These are phyloP conservation scores for Cyclura pinguis DNA, from an alignment of 2,797 vertebrate species.

Conservation along the genomic window DNA sequence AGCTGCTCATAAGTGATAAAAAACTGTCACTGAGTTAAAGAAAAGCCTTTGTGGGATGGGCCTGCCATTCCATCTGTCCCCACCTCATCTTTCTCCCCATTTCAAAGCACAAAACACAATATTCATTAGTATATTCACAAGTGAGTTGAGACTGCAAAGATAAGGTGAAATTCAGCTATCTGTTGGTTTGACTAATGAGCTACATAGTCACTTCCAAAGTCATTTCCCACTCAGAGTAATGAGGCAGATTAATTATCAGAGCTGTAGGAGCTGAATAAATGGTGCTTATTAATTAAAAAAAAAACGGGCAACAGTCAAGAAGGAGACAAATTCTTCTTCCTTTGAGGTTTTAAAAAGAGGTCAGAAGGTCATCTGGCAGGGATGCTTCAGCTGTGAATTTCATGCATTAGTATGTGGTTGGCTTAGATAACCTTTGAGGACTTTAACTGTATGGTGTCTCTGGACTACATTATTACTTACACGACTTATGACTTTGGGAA, in stretches of 20 bases:
- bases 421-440: too few species aligned
- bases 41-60: slow-evolving; percentile 37
- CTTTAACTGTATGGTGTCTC: background rate
- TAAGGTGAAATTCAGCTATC: background rate
- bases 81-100: background rate
- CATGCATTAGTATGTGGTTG: too few species aligned
- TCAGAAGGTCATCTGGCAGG: too few species aligned
- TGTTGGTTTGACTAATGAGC: background rate
- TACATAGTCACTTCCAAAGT: background rate
- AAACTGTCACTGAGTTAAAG: slow-evolving; percentile 86
- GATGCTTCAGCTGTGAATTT: too few species aligned
- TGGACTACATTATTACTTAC: background rate
- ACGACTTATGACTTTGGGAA: background rate
- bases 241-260: background rate
- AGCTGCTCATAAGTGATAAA: slow-evolving; percentile 98
- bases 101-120: background rate
- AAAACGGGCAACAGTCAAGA: background rate
- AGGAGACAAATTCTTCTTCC: too few species aligned
- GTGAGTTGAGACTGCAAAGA: background rate
- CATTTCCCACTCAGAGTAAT: background rate
- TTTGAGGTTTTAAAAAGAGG: too few species aligned
- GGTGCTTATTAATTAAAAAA: background rate
- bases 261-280: background rate
- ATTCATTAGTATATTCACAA: background rate
- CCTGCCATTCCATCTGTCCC: fast-evolving